Conservation (phyloP, 2,797 vertebrate species). For the Aulostomus chinensis region DNA sequence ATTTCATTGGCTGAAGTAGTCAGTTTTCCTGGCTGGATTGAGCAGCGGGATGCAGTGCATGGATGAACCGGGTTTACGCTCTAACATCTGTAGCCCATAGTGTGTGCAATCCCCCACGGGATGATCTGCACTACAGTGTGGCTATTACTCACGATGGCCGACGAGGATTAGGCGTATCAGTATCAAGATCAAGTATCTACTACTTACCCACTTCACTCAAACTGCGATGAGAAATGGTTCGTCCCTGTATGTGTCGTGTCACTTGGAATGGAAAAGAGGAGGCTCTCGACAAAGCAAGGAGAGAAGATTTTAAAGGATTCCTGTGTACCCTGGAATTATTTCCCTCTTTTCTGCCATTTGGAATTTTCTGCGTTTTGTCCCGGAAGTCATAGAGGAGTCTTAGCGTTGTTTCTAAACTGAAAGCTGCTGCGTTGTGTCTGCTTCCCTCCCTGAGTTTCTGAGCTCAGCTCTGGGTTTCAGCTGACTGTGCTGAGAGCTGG, state of each 20-base stretch:
- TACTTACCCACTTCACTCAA: constrained; percentile 65
- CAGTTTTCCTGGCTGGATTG: constrained; percentile 19
- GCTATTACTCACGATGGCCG: constrained; percentile 7
- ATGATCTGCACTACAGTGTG: constrained; percentile 10
- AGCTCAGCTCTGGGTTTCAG: constrained; percentile 69
- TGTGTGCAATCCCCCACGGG: constrained; percentile 19
- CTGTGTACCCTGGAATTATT: constrained; percentile 11
- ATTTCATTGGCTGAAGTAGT: constrained; percentile 44
- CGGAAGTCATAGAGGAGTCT: constrained; percentile 22
- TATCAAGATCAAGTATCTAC: constrained; percentile 49
- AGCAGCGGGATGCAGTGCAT: constrained; percentile 11
- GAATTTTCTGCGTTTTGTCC: constrained; percentile 20
- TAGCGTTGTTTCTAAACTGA: constrained; percentile 26
- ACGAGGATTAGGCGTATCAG: constrained; percentile 32
- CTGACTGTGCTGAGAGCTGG: constrained; percentile 73
- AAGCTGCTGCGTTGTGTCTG: constrained; percentile 42
- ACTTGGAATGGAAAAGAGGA: constrained; percentile 24
- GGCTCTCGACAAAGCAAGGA: constrained; percentile 16
- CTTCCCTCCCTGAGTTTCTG: constrained; percentile 48
- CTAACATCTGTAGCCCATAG: constrained; percentile 34
- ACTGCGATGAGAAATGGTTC: constrained; percentile 42
- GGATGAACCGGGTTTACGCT: constrained; percentile 17
- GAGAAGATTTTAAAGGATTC: constrained; percentile 17
- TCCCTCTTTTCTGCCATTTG: constrained; percentile 5
- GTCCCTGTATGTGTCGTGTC: constrained; percentile 30